Conservation (phyloP, 2,888 invertebrate genomes). For the Yponomeuta plumbellus region DNA sequence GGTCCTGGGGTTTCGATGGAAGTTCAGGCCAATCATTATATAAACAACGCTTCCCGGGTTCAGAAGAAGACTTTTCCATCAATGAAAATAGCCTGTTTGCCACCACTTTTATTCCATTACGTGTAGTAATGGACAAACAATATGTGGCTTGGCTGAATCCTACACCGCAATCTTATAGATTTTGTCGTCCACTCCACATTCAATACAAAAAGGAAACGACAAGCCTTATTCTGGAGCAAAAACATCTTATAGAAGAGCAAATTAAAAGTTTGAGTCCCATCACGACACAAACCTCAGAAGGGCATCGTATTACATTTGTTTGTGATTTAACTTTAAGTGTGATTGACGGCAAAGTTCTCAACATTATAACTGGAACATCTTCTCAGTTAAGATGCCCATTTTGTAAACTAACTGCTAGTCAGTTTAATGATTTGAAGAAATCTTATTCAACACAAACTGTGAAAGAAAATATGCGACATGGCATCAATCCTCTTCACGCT, state of each 20-base stretch:
- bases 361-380: constrained; percentile 1
- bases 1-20: constrained; percentile 6
- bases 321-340: background rate
- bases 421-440: background rate
- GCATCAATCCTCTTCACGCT: constrained; percentile 9
- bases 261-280: background rate
- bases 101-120: background rate
- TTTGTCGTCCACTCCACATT: background rate
- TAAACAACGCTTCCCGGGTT: background rate
- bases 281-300: background rate
- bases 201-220: background rate
- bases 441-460: background rate
- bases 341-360: constrained; percentile 5
- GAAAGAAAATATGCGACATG: background rate
- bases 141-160: background rate
- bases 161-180: constrained; percentile 4
- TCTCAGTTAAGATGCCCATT: background rate
- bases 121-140: background rate
- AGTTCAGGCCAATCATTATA: constrained; percentile 3
- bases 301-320: background rate
- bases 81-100: background rate
- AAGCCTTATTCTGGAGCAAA: background rate
- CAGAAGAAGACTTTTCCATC: background rate
- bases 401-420: background rate
- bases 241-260: background rate